Conservation (phyloP, 37 sponge, comb jelly and placozoan genomes). For the Corticium candelabrum region DNA sequence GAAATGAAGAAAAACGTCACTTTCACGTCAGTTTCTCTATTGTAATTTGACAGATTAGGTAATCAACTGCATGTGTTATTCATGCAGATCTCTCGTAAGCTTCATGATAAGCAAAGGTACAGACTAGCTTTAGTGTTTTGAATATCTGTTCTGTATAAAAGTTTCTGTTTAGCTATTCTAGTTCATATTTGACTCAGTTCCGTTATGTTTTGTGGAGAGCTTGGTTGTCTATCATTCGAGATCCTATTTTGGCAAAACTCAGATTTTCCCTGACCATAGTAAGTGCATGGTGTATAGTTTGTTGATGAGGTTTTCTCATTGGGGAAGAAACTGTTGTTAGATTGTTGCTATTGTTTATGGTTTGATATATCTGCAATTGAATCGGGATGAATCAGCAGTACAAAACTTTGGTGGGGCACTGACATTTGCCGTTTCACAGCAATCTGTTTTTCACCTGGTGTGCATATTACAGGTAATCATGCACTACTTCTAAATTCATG, state of each 20-base stretch:
- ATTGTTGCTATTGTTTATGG: not conserved
- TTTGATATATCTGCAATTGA: not conserved
- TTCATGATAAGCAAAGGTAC: too few relatives aligned
- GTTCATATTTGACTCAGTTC: slow-evolving; percentile 2
- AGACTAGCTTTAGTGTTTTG: too few relatives aligned
- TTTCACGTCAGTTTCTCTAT: too few relatives aligned
- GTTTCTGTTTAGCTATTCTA: too few relatives aligned
- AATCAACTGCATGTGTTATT: too few relatives aligned
- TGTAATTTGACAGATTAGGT: too few relatives aligned
- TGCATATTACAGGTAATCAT: not conserved
- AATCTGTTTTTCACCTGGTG: not conserved
- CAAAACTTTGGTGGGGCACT: not conserved
- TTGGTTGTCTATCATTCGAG: not conserved
- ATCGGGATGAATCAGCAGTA: not conserved
- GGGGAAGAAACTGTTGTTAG: not conserved
- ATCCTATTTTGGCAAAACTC: not conserved
- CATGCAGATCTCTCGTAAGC: too few relatives aligned
- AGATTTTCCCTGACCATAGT: not conserved
- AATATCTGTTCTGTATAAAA: too few relatives aligned
- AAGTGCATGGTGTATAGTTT: not conserved
- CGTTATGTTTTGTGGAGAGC: not conserved
- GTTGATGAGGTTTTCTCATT: not conserved
- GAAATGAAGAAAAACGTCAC: too few relatives aligned
- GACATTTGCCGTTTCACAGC: not conserved
- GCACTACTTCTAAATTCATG: too few relatives aligned